Evolutionary conservation across 1,140 invertebrate genomes (phyloP), one percentile per base, ranked within the genome.

Genomic region (Aphelenchoides avenae): DNA sequence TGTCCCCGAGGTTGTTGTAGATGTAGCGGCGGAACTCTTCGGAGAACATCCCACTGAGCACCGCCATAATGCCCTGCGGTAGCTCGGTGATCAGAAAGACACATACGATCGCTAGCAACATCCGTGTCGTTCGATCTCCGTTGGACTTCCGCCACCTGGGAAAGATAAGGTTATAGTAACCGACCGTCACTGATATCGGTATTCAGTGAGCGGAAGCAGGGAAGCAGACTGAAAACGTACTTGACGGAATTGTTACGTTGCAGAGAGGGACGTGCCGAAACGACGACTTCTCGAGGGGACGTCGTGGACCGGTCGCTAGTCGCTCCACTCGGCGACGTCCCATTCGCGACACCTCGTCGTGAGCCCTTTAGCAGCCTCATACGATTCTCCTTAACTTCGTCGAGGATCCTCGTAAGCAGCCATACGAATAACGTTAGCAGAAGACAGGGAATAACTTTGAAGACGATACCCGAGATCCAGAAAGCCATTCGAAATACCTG

Each of bases 381-480:
- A 5, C 67, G 51, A 33, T 70, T 70, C 36, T 52, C 37, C 11
- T 67, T 49, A n/a, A 70, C 71, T 57, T 74, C 70, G 15, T 68
- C 59, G 11, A 75, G 58, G 27, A 75, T 77, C 18, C 56, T 49
- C 27, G 68, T 61, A n/a, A 75, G 57, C 9, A 75, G 48, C 24
- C 55, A 66, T 11, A 77, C 72, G 18, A 75, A 61, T 4, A 75
- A 24, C 3, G 65, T 60, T 0, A 75, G 54, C n/a, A 69, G 36
- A 1, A 63, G 46, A 33, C 74, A 75, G 5, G 73, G 73, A 11
- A 77, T 22, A 13, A 75, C 15, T 51, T 75, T 75, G 58, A 75
- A 75, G 26, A 75, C 62, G 5, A 66, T 48, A 30, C 73, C 73
- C 7, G 75, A 71, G 13, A 75, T 75, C 73, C 73, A 77, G 44